Base-by-base conservation (phyloP, 2,113 vertebrate species). In the Leptobrachium ailaonicum region DNA sequence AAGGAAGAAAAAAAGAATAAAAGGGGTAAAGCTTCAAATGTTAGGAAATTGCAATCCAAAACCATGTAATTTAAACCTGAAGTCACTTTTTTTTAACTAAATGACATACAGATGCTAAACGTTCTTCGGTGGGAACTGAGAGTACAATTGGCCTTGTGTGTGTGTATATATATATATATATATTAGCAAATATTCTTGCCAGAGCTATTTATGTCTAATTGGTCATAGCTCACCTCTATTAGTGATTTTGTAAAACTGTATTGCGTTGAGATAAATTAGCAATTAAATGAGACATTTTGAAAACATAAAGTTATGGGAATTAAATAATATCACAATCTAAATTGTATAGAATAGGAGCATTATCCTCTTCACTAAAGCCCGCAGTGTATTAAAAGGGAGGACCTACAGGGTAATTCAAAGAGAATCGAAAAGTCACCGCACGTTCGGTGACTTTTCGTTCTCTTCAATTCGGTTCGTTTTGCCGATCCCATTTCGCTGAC, bases 11-110 rank as follows among this genome's bases (percentile, higher is more conserved):
- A 44, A 71, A 64, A 64, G 63, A 12, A 92, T 93, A 93, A 93
- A 91, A 90, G 86, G 87, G 91, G 89, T 91, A 93, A 94, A 90
- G 90, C 90, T 90, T 92, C 89, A 91, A 91, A 90, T 91, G 92
- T 93, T 94, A 93, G 91, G 91, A 93, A 94, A 94, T 94, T 94
- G 94, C 92, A 93, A 94, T 92, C 88, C 93, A 94, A 92, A 93
- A 93, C 92, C 92, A 91, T 94, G 93, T 95, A 94, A 94, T 95
- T 95, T 93, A 94, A 95, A 94, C 93, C 94, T 92, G 92, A 92
- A 91, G 88, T 93, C 93, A 91, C 91, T 90, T 92, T 91, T 92
- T 91, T 89, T 90, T 86, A 88, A 84, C 89, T 95, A 95, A 95
- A 95, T 95, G 91, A 93, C 90, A 94, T 94, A 92, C 93, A 96